These are phyloP conservation scores for human (Homo sapiens) DNA, from an alignment of 2,113 vertebrate genomes.

Conservation along the genomic window GRCh38 chr1:179100001-179100500, in stretches of 20 bases:
- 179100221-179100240: not conserved
- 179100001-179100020: rapidly evolving
- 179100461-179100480: not conserved
- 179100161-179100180: constrained; percentile 12
- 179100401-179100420: not conserved
- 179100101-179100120: not conserved
- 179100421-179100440: not conserved
- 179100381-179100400: not conserved
- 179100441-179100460: constrained; percentile 11
- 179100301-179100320: not conserved
- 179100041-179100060: not conserved
- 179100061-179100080: not conserved
- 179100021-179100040: not conserved
- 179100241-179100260: not conserved
- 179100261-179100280: not conserved
- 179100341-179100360: not conserved
- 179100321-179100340: not conserved
- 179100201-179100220: not conserved
- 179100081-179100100: rapidly evolving
- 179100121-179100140: constrained; percentile 17
- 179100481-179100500: not conserved
- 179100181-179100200: not conserved
- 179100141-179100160: not conserved
- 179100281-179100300: not conserved
- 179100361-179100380: not conserved